Evolutionary conservation across 92 coral and sea anemone genomes (phyloP), one percentile per base, ranked within the genome.

Genomic region (Heteractis magnifica): DNA sequence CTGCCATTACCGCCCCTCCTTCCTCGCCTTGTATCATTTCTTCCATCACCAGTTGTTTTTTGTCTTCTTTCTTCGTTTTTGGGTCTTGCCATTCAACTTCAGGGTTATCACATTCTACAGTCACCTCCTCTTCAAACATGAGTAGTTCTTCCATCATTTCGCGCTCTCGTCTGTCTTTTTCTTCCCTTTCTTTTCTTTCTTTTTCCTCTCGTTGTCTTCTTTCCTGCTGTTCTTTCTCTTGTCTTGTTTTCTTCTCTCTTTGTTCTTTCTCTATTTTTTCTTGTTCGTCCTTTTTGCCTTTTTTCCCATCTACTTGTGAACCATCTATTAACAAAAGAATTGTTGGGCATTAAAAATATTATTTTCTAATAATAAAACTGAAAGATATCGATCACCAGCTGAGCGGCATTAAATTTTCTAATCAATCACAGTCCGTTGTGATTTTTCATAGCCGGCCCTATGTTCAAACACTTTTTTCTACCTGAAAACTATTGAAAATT

Each of bases 201-300:
- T 78, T 49, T 78, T 78, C 82, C 2, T 78, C 82, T 19, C 58
- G 49, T 56, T 49, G 44, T 52, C 34, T 77, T 55, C 23, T 77
- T n/a, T 77, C 80, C 11, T 77, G 15, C 56, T 77, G 23, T 51
- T n/a, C 26, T 19, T 77, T 51, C 14, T 77, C 44, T 55, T 51
- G 18, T 19, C 62, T 68, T 34, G 56, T 71, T 58, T 60, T 44
- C 6, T 78, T 51, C 49, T 34, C 44, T 58, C 72, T 26, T 14
- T 59, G 59, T 26, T 34, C 23, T 18, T 56, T 71, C 23, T 78
- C 73, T 2, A 56, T 51, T 78, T 56, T 51, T 59, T 49, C 41
- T 49, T 19, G 71, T 51, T 52, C 58, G 58, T 79, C 62, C 41
- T 68, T 74, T 62, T 49, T 11, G 10, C 55, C n/a, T 70, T 81